phyloP scores from a whole-genome alignment of 2,113 vertebrate species.

The Sterrhoptilus dennistouni region DNA sequence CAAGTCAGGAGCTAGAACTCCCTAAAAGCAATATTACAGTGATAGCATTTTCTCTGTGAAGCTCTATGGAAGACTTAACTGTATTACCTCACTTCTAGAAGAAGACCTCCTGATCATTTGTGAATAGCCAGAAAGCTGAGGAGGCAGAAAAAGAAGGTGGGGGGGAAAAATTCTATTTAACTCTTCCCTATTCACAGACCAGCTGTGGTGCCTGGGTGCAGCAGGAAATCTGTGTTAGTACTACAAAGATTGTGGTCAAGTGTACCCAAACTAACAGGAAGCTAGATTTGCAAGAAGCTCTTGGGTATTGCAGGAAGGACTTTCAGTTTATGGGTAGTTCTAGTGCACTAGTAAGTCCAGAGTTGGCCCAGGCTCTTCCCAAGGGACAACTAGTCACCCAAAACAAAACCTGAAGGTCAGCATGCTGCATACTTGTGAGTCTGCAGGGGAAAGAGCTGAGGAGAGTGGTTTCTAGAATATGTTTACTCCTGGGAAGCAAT shows the following conservation, averaged over 20 bases:
- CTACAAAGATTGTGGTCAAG: background rate
- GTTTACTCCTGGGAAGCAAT: background rate
- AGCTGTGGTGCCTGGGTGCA: background rate
- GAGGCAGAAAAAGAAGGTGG: accelerated
- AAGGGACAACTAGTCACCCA: background rate
- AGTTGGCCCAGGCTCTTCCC: background rate
- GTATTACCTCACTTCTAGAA: background rate
- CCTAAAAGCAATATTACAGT: background rate
- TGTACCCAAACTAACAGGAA: background rate
- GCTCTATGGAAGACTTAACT: background rate
- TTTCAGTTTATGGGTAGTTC: background rate
- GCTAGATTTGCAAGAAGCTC: background rate
- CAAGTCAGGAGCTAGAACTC: background rate
- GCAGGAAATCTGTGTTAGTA: background rate
- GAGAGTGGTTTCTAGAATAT: background rate
- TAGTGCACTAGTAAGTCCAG: background rate
- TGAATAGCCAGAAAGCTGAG: background rate
- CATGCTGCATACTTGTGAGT: background rate
- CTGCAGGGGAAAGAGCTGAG: background rate
- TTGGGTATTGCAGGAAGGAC: background rate
- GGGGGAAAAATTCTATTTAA: background rate
- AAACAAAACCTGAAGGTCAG: background rate
- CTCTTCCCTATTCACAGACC: background rate
- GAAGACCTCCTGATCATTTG: background rate
- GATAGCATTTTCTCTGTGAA: background rate